Conservation (phyloP, 2,113 vertebrate species). For the Psilopogon haemacephalus region DNA sequence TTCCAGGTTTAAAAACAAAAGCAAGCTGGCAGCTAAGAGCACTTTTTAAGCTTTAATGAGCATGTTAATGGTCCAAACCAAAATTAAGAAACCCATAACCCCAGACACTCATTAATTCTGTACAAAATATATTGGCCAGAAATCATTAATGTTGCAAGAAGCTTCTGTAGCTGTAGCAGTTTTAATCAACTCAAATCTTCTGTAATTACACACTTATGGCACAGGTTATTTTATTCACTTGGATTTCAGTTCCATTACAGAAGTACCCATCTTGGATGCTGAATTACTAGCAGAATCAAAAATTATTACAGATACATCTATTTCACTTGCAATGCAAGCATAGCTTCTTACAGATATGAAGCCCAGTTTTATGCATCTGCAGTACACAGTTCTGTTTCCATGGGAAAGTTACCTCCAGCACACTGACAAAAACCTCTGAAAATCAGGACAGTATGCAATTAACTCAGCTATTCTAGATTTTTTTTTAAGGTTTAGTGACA, state of each 20-base stretch:
- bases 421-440: background rate
- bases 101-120: slow-evolving; percentile 52
- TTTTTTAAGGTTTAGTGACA: background rate
- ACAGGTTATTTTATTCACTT: slow-evolving; percentile 39
- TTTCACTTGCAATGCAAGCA: background rate
- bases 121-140: slow-evolving; percentile 44
- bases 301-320: background rate
- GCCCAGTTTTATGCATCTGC: background rate
- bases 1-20: background rate
- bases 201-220: slow-evolving; percentile 6
- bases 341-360: background rate
- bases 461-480: background rate
- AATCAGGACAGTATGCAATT: background rate
- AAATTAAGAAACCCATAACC: slow-evolving; percentile 45
- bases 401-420: background rate
- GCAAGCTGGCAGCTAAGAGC: background rate
- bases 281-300: background rate
- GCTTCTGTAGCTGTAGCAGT: background rate
- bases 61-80: slow-evolving; percentile 47
- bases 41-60: slow-evolving; percentile 53
- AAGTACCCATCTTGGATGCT: background rate
- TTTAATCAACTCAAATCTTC: slow-evolving; percentile 53
- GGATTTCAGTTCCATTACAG: background rate
- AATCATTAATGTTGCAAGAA: slow-evolving; percentile 23
- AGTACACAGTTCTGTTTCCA: background rate